These are phyloP conservation scores for Melanotaenia parkinsoni DNA, from an alignment of 2,797 vertebrate genomes.

Conservation along the genomic window DNA sequence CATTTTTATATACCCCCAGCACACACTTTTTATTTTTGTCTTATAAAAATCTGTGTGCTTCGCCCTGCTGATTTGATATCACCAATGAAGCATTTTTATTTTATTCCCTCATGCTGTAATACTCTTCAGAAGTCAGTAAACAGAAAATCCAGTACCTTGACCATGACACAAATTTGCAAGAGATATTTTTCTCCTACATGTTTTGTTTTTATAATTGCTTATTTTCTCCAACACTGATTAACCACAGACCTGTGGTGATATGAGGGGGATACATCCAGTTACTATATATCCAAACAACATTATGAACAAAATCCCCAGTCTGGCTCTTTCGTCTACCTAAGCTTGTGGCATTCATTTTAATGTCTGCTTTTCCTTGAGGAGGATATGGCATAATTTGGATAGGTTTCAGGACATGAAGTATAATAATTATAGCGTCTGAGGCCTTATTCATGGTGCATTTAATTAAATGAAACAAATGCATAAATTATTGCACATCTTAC, in stretches of 20 bases:
- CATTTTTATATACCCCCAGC: conserved; percentile 14
- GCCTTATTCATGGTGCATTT: conserved; percentile 31
- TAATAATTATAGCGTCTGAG: conserved; percentile 54
- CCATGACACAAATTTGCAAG: conserved; percentile 38
- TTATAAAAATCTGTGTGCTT: conserved; percentile 15
- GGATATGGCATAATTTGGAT: conserved; percentile 40
- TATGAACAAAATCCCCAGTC: conserved; percentile 23
- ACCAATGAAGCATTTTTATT: neutral
- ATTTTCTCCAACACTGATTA: conserved; percentile 53
- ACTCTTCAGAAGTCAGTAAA: conserved; percentile 1
- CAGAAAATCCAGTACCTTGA: conserved; percentile 27
- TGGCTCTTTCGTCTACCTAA: conserved; percentile 2
- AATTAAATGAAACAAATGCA: conserved; percentile 39
- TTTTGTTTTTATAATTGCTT: conserved; percentile 68
- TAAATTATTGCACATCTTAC: neutral
- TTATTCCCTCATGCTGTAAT: neutral
- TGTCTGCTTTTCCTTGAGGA: conserved; percentile 18
- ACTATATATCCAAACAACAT: conserved; percentile 18
- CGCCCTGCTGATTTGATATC: conserved; percentile 16
- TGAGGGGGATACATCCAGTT: conserved; percentile 21
- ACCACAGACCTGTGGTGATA: conserved; percentile 28
- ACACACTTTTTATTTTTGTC: conserved; percentile 22
- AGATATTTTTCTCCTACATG: conserved; percentile 31
- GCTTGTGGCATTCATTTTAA: conserved; percentile 13
- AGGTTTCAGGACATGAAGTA: conserved; percentile 54